phyloP scores from a whole-genome alignment of 1,140 invertebrate species.

The Melipona quadrifasciata region DNA sequence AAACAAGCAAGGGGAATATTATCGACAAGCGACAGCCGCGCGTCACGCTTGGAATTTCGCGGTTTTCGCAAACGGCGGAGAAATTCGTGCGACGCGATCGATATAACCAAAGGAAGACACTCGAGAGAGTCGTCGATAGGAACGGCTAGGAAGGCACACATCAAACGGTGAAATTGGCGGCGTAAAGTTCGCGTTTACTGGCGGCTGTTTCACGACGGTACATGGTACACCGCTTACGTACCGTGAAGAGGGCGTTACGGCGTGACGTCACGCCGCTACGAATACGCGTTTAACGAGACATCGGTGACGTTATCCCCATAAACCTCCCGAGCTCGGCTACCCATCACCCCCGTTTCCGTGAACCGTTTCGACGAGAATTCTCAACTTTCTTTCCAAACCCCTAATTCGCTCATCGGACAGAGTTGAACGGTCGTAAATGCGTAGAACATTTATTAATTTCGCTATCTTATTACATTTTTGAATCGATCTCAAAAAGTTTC shows the following conservation, averaged over 20 bases:
- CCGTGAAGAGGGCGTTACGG: slow-evolving; percentile 31
- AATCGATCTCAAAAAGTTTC: no score
- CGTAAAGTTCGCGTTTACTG: slow-evolving; percentile 52
- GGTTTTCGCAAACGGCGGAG: not conserved
- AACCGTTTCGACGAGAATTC: slow-evolving; percentile 36
- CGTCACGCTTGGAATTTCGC: not conserved
- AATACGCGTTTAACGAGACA: slow-evolving; percentile 43
- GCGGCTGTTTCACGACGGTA: slow-evolving; percentile 17
- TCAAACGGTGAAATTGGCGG: slow-evolving; percentile 51
- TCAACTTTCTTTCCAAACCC: slow-evolving; percentile 24
- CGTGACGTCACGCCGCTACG: slow-evolving; percentile 53
- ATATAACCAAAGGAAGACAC: not conserved
- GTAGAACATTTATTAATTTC: not conserved
- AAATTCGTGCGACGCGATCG: not conserved
- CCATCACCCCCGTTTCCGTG: not conserved
- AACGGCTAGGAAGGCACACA: slow-evolving; percentile 32
- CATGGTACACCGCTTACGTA: slow-evolving; percentile 34
- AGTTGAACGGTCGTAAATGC: not conserved
- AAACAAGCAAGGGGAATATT: not conserved
- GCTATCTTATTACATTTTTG: not conserved
- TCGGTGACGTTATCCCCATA: slow-evolving; percentile 58
- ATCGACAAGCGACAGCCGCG: not conserved
- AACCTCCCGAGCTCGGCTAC: slow-evolving; percentile 28
- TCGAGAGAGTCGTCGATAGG: slow-evolving; percentile 16
- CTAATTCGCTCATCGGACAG: slow-evolving; percentile 1